Evolutionary conservation across 1,140 invertebrate genomes (phyloP), one percentile per base, ranked within the genome.

Genomic region (Drosophila funebris): DNA sequence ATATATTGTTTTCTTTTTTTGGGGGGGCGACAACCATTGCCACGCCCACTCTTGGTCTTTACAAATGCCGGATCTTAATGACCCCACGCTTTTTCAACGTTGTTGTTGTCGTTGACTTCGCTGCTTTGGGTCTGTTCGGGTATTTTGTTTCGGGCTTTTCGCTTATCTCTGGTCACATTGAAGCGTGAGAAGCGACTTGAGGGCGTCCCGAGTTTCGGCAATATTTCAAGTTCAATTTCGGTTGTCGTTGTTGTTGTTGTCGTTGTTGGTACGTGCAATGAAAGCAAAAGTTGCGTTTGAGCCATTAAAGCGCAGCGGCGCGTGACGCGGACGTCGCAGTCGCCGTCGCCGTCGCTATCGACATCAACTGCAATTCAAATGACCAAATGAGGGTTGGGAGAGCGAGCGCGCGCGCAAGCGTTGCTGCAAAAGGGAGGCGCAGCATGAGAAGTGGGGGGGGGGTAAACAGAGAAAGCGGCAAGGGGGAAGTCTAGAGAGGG

Each of bases 281-380:
- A 85, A 85, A 87, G 82, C 83, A 82, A 85, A 85, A 85, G 78
- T 85, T 76, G 57, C 48, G 56, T 76, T 87, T 87, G 66, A 76
- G 56, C 78, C 67, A 85, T 87, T 82, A 85, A 82, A 82, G 78
- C 74, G 78, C 82, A 85, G 66, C 78, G 73, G 63, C 80, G 82
- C 83, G 68, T 82, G 43, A 82, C 74, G 74, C 41, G 24, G 22
- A 41, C 53, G 13, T 13, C 48, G 39, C 8, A 27, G 48, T 4
- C 27, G 37, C 8, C 48, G 27, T 4, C 24, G 43, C 6, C 39
- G 16, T 4, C 53, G 36, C 7, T 29, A 39, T 9, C 78, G 57
- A 41, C 64, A 61, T 39, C 48, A 43, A 58, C 71, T 87, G 82
- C 83, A 88, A 75, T 87, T 78, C 57, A 87, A 85, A 82, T 81